Evolutionary conservation across 2,888 invertebrate species (phyloP).

Genomic region (Rhodophaea formosa): DNA sequence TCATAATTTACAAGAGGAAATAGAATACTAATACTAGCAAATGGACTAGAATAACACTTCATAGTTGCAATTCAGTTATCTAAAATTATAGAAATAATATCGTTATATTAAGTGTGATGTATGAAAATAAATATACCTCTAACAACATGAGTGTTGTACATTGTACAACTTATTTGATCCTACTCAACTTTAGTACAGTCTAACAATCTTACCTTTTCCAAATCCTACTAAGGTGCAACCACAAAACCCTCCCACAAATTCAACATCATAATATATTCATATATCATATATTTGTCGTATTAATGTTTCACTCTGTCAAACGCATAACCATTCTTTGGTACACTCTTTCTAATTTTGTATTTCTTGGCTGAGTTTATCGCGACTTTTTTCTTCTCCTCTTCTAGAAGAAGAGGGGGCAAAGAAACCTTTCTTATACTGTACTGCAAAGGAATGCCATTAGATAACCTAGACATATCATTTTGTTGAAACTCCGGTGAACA

Average conservation of each 20-base stretch:
- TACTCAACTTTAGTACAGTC: neutral
- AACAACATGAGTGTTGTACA: neutral
- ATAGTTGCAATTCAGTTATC: slow-evolving; percentile 17
- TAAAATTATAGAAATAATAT: neutral
- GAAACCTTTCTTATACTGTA: slow-evolving; percentile 69
- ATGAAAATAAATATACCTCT: neutral
- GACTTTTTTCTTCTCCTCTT: slow-evolving; percentile 66
- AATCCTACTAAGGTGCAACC: neutral
- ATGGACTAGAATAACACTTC: slow-evolving; percentile 28
- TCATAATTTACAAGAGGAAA: slow-evolving; percentile 9
- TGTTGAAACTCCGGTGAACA: slow-evolving; percentile 57
- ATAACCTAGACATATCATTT: slow-evolving; percentile 44
- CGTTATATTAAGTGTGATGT: neutral
- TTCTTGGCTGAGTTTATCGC: slow-evolving; percentile 57
- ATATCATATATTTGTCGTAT: too few relatives aligned
- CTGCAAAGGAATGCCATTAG: slow-evolving; percentile 44
- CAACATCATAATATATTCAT: slow-evolving; percentile 2
- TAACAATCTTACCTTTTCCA: slow-evolving; percentile 16
- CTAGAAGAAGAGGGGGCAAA: slow-evolving; percentile 65
- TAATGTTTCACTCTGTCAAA: slow-evolving; percentile 45
- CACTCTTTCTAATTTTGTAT: slow-evolving; percentile 42
- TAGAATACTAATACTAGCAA: slow-evolving; percentile 27
- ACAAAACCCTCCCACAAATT: neutral
- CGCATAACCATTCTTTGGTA: slow-evolving; percentile 42
- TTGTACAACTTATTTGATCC: neutral